Evolutionary conservation across 1,140 invertebrate genomes (phyloP).

Genomic region (Bemisia tabaci): DNA sequence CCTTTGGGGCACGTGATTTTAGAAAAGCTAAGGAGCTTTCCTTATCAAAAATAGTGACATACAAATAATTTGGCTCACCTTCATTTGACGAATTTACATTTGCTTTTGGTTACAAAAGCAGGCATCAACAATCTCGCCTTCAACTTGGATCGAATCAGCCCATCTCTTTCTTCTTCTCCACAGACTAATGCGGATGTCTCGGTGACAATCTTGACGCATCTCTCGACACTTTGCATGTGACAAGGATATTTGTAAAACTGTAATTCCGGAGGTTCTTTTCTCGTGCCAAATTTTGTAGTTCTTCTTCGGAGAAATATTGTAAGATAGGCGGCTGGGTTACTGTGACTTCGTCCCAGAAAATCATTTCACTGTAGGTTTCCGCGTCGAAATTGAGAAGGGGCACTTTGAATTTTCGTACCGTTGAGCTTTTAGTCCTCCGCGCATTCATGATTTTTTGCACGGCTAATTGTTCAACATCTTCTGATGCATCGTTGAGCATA

Average conservation of each 20-base stretch:
- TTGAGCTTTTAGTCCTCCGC: constrained; percentile 5
- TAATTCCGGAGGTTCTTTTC: constrained; percentile 3
- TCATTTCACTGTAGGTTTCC: constrained; percentile 15
- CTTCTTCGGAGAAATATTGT: constrained; percentile 13
- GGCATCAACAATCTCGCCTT: constrained; percentile 11
- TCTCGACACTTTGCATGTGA: constrained; percentile 24
- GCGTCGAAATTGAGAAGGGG: constrained; percentile 17
- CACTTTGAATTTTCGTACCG: constrained; percentile 12
- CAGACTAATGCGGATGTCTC: constrained; percentile 18
- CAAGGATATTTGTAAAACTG: constrained; percentile 19
- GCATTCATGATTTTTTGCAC: constrained; percentile 20
- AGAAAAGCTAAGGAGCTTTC: no score
- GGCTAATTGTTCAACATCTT: constrained; percentile 23
- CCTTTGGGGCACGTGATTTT: no score
- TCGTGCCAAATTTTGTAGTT: constrained; percentile 12
- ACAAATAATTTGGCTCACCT: no score
- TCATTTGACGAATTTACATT: no score
- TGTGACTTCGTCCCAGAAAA: no score
- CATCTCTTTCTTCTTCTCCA: constrained; percentile 15
- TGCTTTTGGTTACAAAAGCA: no score
- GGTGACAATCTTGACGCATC: constrained; percentile 24
- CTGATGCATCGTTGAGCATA: constrained; percentile 23
- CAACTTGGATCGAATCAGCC: constrained; percentile 15
- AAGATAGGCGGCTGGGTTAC: constrained; percentile 17
- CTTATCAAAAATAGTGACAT: no score